phyloP scores from a whole-genome alignment of 2,113 vertebrate species.

The Amazona guildingii region DNA sequence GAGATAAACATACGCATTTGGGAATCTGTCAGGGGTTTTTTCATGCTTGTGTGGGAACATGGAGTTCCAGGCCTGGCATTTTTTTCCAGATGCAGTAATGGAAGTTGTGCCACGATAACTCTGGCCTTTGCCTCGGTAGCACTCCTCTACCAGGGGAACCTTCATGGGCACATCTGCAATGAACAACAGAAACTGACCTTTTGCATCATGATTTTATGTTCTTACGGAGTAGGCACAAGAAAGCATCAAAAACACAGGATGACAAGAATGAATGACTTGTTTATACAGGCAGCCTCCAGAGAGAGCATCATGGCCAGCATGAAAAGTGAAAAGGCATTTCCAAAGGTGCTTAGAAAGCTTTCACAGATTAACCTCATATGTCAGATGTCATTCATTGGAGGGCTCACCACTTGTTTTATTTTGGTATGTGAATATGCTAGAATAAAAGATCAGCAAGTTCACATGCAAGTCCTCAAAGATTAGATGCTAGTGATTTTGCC shows the following conservation, averaged over 20 bases:
- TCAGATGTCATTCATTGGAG: background rate
- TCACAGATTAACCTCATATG: background rate
- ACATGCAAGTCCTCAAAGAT: background rate
- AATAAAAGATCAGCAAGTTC: background rate
- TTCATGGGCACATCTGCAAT: background rate
- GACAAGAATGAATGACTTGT: rapidly evolving
- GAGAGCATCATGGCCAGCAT: background rate
- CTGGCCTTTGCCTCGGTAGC: conserved; percentile 80
- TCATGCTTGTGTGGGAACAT: conserved; percentile 82
- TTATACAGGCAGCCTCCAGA: background rate
- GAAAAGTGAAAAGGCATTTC: background rate
- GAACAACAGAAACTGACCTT: background rate
- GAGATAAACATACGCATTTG: conserved; percentile 77
- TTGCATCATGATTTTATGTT: background rate
- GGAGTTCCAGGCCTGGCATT: conserved; percentile 88
- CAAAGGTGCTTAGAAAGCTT: background rate
- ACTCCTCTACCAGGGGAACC: conserved; percentile 76
- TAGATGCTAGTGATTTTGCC: background rate
- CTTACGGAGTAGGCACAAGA: background rate
- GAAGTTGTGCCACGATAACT: conserved; percentile 85
- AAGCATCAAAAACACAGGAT: background rate
- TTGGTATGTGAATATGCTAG: background rate
- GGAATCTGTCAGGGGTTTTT: conserved; percentile 79
- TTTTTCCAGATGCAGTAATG: conserved; percentile 85
- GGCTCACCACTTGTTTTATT: background rate